These are phyloP conservation scores for Psylliodes chrysocephalus DNA, from an alignment of 2,888 invertebrate genomes.

Conservation along the genomic window DNA sequence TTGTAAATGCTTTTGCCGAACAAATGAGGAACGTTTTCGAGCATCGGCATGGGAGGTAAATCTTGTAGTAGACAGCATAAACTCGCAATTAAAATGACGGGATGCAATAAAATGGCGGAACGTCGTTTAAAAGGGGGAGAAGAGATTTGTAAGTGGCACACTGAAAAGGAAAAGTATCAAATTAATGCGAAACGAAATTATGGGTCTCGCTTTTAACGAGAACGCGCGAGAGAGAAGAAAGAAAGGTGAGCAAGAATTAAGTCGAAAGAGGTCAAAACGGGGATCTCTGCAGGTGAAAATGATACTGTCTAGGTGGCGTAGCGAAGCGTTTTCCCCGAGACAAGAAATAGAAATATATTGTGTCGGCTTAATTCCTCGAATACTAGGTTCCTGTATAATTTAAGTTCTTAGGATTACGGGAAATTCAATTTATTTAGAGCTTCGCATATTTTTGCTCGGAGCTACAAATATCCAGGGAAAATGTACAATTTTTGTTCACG, in stretches of 20 bases:
- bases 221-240: slow-evolving; percentile 7
- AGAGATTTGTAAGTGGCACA: slow-evolving; percentile 40
- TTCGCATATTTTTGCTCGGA: slow-evolving; percentile 1
- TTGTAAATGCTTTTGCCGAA: slow-evolving; percentile 35
- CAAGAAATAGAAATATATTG: slow-evolving; percentile 16
- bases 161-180: slow-evolving; percentile 39
- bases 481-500: neutral
- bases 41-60: slow-evolving; percentile 34
- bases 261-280: slow-evolving; percentile 16
- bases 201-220: slow-evolving; percentile 31
- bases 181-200: slow-evolving; percentile 44
- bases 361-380: slow-evolving; percentile 11
- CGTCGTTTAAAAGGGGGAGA: slow-evolving; percentile 24
- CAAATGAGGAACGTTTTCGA: slow-evolving; percentile 38
- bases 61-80: slow-evolving; percentile 43
- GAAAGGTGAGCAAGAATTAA: slow-evolving; percentile 11
- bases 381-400: slow-evolving; percentile 6
- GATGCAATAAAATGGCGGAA: slow-evolving; percentile 41
- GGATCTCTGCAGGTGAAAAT: neutral
- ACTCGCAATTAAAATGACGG: slow-evolving; percentile 45
- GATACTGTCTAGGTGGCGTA: slow-evolving; percentile 2
- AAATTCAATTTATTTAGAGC: neutral
- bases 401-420: slow-evolving; percentile 6
- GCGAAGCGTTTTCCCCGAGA: neutral
- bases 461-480: neutral